A percentile compares a stretch with the other conserved stretches of the same genome.
Conservation (phyloP, 2,113 vertebrate genomes). For the Xiphias gladius region DNA sequence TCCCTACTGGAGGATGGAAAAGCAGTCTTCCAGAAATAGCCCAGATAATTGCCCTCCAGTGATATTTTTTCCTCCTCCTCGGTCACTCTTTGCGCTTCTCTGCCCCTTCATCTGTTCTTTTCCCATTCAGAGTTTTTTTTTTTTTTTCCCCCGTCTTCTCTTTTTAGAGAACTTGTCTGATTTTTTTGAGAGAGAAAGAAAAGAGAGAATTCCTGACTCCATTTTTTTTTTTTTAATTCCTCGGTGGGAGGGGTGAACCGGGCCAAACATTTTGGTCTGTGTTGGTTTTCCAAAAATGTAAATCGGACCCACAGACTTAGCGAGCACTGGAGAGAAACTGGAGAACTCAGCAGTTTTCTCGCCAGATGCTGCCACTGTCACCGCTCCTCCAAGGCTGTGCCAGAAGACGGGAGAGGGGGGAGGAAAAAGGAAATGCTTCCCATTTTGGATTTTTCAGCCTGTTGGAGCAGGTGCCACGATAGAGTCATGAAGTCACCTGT, state of each 20-base stretch:
- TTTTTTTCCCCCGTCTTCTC: conserved; percentile 6
- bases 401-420: not conserved
- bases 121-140: conserved; percentile 35
- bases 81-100: conserved; percentile 28
- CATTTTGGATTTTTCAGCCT: conserved; percentile 21
- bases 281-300: conserved; percentile 72
- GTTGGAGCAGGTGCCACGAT: conserved; percentile 60
- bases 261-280: conserved; percentile 46
- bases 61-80: conserved; percentile 58
- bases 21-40: conserved; percentile 81
- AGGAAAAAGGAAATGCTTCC: conserved; percentile 9
- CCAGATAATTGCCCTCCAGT: conserved; percentile 80
- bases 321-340: conserved; percentile 2
- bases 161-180: conserved; percentile 44
- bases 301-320: conserved; percentile 41
- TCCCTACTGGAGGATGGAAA: conserved; percentile 70
- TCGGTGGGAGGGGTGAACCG: conserved; percentile 1
- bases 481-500: conserved; percentile 22
- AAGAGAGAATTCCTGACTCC: conserved; percentile 52
- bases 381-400: not conserved
- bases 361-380: conserved; percentile 50
- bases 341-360: conserved; percentile 55
- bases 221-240: conserved; percentile 44
- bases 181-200: conserved; percentile 30
- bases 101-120: conserved; percentile 56